Percentiles rank a stretch among this genome's conserved stretches.
phyloP scores from a whole-genome alignment of 2,113 vertebrate genomes.

The Hiodon alosoides region DNA sequence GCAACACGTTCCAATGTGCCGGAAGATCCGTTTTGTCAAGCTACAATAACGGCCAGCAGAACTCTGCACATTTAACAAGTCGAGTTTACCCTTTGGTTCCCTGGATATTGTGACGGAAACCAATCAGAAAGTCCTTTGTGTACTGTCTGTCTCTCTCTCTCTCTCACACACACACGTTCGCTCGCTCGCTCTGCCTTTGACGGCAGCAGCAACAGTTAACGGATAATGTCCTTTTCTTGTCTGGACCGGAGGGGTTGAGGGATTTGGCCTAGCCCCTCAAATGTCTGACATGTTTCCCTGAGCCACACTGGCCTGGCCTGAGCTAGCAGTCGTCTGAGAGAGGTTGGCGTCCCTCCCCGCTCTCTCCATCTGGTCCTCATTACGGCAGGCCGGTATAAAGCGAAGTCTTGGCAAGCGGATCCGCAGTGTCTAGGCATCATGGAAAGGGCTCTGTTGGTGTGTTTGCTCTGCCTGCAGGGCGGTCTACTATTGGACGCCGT shows the following conservation, averaged over 20 bases:
- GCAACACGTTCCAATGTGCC: no score
- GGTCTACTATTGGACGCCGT: not conserved
- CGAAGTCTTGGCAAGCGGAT: not conserved
- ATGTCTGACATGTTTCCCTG: conserved; percentile 4
- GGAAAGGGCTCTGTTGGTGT: conserved; percentile 12
- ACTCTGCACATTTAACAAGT: no score
- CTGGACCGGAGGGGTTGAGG: not conserved
- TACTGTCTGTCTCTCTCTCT: not conserved
- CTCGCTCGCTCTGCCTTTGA: not conserved
- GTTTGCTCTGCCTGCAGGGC: conserved; percentile 17
- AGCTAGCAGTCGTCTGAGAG: not conserved
- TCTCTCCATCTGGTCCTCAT: conserved; percentile 18
- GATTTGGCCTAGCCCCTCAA: conserved; percentile 7
- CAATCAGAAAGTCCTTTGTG: not conserved
- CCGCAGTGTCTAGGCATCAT: conserved; percentile 11
- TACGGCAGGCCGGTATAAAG: conserved; percentile 9
- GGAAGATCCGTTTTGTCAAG: no score
- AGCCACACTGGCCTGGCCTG: conserved; percentile 11
- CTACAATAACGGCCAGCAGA: no score
- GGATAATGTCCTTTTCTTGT: not conserved
- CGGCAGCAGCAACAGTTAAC: not conserved
- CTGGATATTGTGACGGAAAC: not conserved
- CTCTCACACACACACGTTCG: not conserved
- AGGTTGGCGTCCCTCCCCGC: not conserved
- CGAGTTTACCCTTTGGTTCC: not conserved